Base-by-base conservation (phyloP, 2,888 invertebrate species). In the Julus scanicus region DNA sequence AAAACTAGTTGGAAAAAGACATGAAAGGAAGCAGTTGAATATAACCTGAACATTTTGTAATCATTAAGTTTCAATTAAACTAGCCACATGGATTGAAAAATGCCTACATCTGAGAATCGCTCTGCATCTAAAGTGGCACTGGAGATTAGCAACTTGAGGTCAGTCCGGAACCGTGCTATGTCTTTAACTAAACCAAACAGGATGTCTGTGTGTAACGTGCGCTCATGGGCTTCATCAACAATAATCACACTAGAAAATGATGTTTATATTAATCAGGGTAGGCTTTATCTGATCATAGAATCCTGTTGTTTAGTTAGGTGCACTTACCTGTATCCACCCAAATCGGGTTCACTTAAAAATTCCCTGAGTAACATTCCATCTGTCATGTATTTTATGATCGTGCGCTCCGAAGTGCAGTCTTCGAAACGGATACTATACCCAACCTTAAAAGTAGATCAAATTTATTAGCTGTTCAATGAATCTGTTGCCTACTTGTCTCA, bases 211-310 rank as follows among this genome's bases (percentile, higher is more conserved):
- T 99, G 99, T 1, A 99, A 93, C 0, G 99, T 99, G 83, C 99
- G 94, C 92, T 99, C 99, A 93, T 99, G 99, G 89, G 99, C 99
- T 93, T 99, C 99, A 92, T 99, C 99, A 91, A 99, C 98, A 89
- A 99, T 99, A 96, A 99, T 97, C 0, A 99, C 99, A 93, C 97
- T 98, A 90, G 48, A 87, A 39, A 20, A 90, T n/a, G n/a, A 63
- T 17, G n/a, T n/a, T n/a, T n/a, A n/a, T n/a, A n/a, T 63, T 63
- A 63, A 5, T 63, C 63, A 17, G 90, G 90, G 83, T 39, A 87
- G 89, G 20, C 89, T 89, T 49, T 39, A 5, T 5, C n/a, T 1
- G n/a, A 17, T 63, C 6, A n/a, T 63, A 63, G 63, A 0, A 53
- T 3, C 53, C 15, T 63, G 17, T n/a, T 17, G 6, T 63, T n/a